Base-by-base conservation (phyloP, 2,113 vertebrate species). In the Chionis minor region DNA sequence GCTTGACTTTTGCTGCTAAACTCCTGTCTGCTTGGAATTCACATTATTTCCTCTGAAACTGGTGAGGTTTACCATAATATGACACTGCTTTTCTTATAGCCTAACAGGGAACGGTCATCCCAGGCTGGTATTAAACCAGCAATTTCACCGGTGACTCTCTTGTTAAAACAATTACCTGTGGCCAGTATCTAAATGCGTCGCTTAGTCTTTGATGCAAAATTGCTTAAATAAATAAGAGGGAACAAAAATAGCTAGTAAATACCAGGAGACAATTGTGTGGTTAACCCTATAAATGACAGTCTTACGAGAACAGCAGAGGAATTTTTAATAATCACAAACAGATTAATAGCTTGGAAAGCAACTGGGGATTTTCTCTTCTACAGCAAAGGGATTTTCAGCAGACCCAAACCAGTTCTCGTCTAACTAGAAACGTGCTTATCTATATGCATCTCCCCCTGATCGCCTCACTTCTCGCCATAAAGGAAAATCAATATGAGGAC, bases 11-110 rank as follows among this genome's bases (percentile, higher is more conserved):
- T 81, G 81, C 86, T 89, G 88, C 92, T 85, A 54, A 98, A 93
- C 59, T 94, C 97, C 95, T 94, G 77, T 86, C 94, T 92, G 88
- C 86, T 67, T 81, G 95, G 92, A 98, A 97, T 97, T 96, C 84
- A 94, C 87, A 97, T 96, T 73, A 97, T 96, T 98, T 98, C 95
- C 96, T 95, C 94, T 77, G 94, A 94, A 96, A 81, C 73, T 92
- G 88, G 52, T 81, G 96, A 97, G 92, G 94, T 97, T 98, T 97
- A 87, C 85, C 82, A 94, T 92, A 96, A 96, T 91, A 72, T 85
- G 96, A 92, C 86, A 81, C 88, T 88, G 88, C 94, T 96, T 73
- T 97, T 81, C 88, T 92, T 83, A 66, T 35, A 95, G 82, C 61
- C 97, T 96, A 96, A 96, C 81, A 96, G 75, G 87, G 88, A 86